Conservation (phyloP, 2,888 invertebrate genomes). For the Limnephilus lunatus region DNA sequence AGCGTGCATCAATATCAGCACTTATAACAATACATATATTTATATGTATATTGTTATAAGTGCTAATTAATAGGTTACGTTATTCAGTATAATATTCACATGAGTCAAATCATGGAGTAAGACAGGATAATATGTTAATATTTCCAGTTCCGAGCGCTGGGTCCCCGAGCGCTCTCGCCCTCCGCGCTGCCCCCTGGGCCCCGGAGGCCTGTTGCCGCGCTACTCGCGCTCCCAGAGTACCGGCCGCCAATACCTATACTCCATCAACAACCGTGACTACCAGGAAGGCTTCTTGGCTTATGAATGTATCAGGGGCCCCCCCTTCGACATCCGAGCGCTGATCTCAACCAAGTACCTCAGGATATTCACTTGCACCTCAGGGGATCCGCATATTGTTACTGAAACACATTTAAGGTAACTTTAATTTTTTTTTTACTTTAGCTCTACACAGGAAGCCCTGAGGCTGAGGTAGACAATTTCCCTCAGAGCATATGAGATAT, state of each 20-base stretch:
- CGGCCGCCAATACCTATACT: constrained; percentile 89
- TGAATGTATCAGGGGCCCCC: constrained; percentile 85
- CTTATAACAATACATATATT: too few species aligned
- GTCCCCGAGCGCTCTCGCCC: constrained; percentile 83
- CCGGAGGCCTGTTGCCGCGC: constrained; percentile 90
- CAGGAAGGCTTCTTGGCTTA: constrained; percentile 89
- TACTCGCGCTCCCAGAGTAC: constrained; percentile 87
- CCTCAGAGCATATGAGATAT: too few species aligned
- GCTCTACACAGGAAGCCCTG: too few species aligned
- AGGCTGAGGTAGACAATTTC: too few species aligned
- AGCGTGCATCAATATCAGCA: too few species aligned
- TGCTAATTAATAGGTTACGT: too few species aligned
- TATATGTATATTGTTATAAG: too few species aligned
- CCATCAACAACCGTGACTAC: constrained; percentile 84
- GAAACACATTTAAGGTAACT: constrained; percentile 80
- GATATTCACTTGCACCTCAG: constrained; percentile 81
- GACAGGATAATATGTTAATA: neutral
- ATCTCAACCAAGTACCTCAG: constrained; percentile 86
- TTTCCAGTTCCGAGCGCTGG: constrained; percentile 80
- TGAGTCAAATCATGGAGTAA: neutral
- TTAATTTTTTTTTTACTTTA: neutral
- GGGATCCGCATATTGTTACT: constrained; percentile 77
- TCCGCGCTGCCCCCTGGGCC: constrained; percentile 86
- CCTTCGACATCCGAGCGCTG: constrained; percentile 89
- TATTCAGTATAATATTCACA: too few species aligned